A percentile compares a stretch with the other conserved stretches of the same genome.
Evolutionary conservation across 2,797 vertebrate species (phyloP).

Genomic region (Channallabes apus): DNA sequence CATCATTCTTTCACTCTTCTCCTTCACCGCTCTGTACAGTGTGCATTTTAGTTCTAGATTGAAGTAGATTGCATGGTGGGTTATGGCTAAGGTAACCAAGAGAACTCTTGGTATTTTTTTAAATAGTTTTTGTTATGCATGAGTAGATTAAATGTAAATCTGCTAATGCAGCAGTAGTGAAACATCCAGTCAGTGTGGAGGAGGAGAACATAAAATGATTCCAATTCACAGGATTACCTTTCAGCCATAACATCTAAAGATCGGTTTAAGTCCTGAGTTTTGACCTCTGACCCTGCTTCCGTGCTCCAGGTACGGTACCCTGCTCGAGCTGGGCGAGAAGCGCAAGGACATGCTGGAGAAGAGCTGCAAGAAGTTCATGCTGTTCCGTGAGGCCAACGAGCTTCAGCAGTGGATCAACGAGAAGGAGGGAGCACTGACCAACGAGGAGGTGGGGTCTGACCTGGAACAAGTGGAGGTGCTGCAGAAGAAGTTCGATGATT

Average conservation of each 20-base stretch:
- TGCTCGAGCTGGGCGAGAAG: constrained; percentile 92
- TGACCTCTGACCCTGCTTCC: not conserved
- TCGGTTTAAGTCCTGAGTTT: not conserved
- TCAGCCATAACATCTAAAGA: not conserved
- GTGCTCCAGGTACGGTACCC: constrained; percentile 83
- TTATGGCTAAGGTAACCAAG: constrained; percentile 12
- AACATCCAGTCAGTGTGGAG: not conserved
- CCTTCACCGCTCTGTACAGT: not conserved
- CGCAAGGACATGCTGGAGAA: constrained; percentile 98
- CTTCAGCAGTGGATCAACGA: constrained; percentile 98
- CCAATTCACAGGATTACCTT: not conserved
- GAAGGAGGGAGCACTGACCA: constrained; percentile 91
- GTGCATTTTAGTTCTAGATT: not conserved
- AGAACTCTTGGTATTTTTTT: no score
- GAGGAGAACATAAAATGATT: not conserved
- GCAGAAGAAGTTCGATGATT: constrained; percentile 99
- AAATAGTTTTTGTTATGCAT: not conserved
- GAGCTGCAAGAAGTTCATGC: constrained; percentile 98
- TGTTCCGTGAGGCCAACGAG: constrained; percentile 96
- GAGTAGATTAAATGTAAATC: not conserved
- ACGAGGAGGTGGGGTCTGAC: constrained; percentile 92
- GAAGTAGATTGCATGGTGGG: not conserved
- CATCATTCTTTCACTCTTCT: not conserved
- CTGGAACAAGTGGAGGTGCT: constrained; percentile 98
- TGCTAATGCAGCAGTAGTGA: not conserved